Percentiles rank a stretch among this genome's conserved stretches.
phyloP scores from a whole-genome alignment of 2,113 vertebrate species.

The Dendrocopos noguchii region DNA sequence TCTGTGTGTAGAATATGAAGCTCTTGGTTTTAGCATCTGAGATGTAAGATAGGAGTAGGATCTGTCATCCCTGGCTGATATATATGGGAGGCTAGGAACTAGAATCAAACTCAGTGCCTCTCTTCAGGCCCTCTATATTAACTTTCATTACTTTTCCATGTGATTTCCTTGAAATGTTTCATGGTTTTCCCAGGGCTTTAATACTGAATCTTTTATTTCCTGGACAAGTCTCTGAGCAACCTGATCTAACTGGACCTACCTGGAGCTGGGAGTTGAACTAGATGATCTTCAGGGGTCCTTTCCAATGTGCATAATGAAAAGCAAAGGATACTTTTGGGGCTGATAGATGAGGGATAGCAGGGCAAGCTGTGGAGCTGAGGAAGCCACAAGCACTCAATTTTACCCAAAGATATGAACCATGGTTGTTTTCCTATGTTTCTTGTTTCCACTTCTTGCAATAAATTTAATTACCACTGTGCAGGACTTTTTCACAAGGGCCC shows the following conservation, averaged over 20 bases:
- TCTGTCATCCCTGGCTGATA: neutral
- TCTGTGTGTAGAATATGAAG: neutral
- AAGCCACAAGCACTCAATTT: neutral
- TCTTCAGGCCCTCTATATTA: neutral
- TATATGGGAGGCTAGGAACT: neutral
- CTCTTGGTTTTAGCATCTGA: neutral
- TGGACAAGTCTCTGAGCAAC: neutral
- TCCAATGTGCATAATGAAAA: neutral
- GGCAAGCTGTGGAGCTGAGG: neutral
- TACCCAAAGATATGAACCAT: neutral
- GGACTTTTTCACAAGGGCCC: neutral
- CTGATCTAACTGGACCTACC: neutral
- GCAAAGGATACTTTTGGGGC: neutral
- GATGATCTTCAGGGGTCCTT: neutral
- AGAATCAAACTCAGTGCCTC: neutral
- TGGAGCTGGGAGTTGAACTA: neutral
- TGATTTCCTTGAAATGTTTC: neutral
- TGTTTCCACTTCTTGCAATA: neutral
- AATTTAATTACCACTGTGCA: neutral
- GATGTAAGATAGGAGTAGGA: neutral
- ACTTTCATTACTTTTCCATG: neutral
- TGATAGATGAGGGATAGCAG: neutral
- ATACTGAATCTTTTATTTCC: conserved; percentile 8
- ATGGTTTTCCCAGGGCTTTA: neutral
- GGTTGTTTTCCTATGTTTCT: neutral